Evolutionary conservation across 2,888 invertebrate genomes (phyloP).

Genomic region (Pasiphila rectangulata): DNA sequence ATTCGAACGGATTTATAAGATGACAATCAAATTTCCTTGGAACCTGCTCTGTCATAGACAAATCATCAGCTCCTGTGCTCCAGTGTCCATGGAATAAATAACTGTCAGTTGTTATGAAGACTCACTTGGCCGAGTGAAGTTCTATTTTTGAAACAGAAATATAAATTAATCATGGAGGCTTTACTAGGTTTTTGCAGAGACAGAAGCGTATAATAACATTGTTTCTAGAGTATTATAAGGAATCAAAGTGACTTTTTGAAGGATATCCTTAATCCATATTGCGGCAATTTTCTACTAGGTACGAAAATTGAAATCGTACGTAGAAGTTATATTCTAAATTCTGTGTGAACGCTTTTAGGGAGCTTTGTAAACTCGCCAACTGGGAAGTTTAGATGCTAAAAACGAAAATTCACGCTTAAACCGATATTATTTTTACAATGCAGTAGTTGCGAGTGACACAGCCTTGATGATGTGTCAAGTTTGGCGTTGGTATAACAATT

Average conservation of each 20-base stretch:
- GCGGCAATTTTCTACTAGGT: too few species aligned
- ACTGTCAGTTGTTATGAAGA: neutral
- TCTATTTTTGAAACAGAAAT: neutral
- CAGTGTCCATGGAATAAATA: conserved; percentile 18
- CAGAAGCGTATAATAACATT: too few species aligned
- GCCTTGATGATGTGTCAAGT: conserved; percentile 60
- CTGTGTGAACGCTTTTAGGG: too few species aligned
- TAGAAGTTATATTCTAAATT: too few species aligned
- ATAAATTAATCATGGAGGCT: too few species aligned
- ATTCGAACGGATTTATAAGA: conserved; percentile 62
- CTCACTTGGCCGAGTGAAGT: neutral
- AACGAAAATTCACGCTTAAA: neutral
- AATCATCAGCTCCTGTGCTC: conserved; percentile 61
- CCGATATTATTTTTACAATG: conserved; percentile 10
- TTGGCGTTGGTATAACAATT: conserved; percentile 65
- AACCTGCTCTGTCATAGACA: conserved; percentile 66
- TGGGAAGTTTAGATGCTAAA: too few species aligned
- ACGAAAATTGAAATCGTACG: too few species aligned
- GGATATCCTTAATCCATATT: too few species aligned
- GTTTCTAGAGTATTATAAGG: too few species aligned
- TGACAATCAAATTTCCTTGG: conserved; percentile 67
- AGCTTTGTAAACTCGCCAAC: too few species aligned
- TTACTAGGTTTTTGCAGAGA: neutral
- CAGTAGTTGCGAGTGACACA: conserved; percentile 20
- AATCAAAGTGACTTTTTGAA: too few species aligned